These are phyloP conservation scores for Phaethon lepturus DNA, from an alignment of 2,113 vertebrate species.

Conservation along the genomic window DNA sequence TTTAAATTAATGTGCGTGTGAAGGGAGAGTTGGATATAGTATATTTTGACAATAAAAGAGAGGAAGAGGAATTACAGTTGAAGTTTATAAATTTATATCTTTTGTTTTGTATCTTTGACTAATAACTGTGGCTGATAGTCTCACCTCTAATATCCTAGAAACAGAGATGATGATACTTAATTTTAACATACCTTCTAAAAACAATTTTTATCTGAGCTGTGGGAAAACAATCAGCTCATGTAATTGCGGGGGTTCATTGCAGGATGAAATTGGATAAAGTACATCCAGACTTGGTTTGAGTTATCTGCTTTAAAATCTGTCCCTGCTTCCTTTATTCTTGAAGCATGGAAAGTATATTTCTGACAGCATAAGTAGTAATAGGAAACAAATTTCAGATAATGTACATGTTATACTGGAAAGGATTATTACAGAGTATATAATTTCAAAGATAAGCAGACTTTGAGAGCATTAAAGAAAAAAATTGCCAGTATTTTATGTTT, in stretches of 20 bases:
- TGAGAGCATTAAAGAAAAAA: neutral
- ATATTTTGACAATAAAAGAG: neutral
- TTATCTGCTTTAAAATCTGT: neutral
- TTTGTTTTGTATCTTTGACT: neutral
- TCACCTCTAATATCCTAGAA: neutral
- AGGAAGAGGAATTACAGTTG: neutral
- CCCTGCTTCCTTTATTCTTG: neutral
- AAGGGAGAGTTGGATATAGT: neutral
- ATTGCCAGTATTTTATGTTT: neutral
- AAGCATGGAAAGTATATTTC: neutral
- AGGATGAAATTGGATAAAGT: neutral
- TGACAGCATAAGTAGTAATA: neutral
- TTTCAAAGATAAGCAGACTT: neutral
- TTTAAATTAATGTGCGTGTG: neutral
- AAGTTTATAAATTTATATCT: neutral
- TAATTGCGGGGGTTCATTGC: neutral
- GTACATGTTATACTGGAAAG: neutral
- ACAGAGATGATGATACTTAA: neutral
- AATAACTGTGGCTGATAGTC: neutral
- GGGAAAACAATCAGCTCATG: neutral
- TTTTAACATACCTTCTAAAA: neutral
- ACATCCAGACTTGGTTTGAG: neutral
- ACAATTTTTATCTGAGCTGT: neutral
- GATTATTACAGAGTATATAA: neutral
- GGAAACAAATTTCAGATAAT: neutral